These are phyloP conservation scores for Chrysochloris asiatica DNA, from an alignment of 2,113 vertebrate genomes.

Conservation along the genomic window DNA sequence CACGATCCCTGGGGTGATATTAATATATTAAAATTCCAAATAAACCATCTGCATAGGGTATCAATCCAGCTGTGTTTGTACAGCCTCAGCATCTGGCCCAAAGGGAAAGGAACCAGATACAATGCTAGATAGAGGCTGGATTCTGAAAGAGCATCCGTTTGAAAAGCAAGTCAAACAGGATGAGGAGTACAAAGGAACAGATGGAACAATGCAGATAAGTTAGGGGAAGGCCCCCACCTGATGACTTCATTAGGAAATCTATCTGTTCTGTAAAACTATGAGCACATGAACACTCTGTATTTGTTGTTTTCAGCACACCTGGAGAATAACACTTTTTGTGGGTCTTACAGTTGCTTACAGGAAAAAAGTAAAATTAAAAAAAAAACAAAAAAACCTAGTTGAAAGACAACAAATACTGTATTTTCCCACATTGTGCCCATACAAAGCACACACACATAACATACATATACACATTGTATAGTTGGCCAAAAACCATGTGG, in stretches of 20 bases:
- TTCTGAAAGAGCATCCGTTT: constrained; percentile 6
- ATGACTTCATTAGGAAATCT: not conserved
- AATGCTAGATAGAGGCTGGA: not conserved
- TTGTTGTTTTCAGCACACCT: not conserved
- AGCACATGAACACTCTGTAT: not conserved
- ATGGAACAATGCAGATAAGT: not conserved
- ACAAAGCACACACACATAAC: no score
- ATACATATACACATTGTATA: no score
- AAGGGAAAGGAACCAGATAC: not conserved
- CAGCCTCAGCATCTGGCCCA: not conserved
- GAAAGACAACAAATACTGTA: not conserved
- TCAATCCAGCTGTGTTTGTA: not conserved
- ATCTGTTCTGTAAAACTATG: not conserved
- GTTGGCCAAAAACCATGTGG: no score
- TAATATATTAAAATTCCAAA: not conserved
- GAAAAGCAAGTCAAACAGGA: not conserved
- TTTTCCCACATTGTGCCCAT: not conserved
- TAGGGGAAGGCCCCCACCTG: fast-evolving
- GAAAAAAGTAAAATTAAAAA: not conserved
- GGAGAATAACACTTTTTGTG: not conserved
- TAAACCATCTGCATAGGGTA: not conserved
- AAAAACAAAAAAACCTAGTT: no score
- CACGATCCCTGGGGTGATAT: not conserved
- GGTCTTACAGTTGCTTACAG: not conserved
- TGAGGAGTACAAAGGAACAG: not conserved